Conservation (phyloP, 2,113 vertebrate genomes). For the Tetraodon nigroviridis region DNA sequence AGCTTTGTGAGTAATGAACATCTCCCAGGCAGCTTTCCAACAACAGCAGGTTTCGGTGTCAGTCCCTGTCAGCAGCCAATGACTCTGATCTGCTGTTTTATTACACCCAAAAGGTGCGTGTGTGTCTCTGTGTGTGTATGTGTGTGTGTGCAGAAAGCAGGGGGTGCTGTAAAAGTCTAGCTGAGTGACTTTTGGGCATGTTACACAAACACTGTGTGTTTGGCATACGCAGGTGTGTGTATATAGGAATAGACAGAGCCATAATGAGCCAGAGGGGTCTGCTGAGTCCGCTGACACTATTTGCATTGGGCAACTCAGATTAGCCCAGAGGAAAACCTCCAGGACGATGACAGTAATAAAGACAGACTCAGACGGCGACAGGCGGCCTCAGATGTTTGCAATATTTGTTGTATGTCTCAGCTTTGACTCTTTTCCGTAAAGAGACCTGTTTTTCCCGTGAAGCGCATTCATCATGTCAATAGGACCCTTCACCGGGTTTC, state of each 20-base stretch:
- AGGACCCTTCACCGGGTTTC: slow-evolving; percentile 27
- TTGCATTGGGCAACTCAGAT: slow-evolving; percentile 47
- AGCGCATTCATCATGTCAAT: slow-evolving; percentile 27
- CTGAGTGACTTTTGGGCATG: slow-evolving; percentile 8
- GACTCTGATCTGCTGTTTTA: slow-evolving; percentile 68
- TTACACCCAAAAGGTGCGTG: slow-evolving; percentile 60
- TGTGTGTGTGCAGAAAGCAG: neutral
- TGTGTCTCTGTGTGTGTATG: slow-evolving; percentile 15
- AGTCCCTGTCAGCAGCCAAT: slow-evolving; percentile 65
- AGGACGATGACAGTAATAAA: slow-evolving; percentile 55
- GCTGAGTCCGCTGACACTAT: slow-evolving; percentile 39
- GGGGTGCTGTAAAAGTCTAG: slow-evolving; percentile 13
- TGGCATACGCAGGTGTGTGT: slow-evolving; percentile 3
- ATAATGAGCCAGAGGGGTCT: slow-evolving; percentile 60
- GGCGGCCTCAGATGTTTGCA: slow-evolving; percentile 9
- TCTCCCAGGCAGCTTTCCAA: slow-evolving; percentile 67
- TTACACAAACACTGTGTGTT: slow-evolving; percentile 4
- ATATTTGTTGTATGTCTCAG: slow-evolving; percentile 25
- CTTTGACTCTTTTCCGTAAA: slow-evolving; percentile 16
- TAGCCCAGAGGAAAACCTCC: slow-evolving; percentile 32
- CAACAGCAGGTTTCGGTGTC: slow-evolving; percentile 62
- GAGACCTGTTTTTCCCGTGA: slow-evolving; percentile 19
- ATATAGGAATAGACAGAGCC: slow-evolving; percentile 33
- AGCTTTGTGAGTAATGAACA: slow-evolving; percentile 71
- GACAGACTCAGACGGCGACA: slow-evolving; percentile 41